phyloP scores from a whole-genome alignment of 2,888 invertebrate species.

The Euplagia quadripunctaria region DNA sequence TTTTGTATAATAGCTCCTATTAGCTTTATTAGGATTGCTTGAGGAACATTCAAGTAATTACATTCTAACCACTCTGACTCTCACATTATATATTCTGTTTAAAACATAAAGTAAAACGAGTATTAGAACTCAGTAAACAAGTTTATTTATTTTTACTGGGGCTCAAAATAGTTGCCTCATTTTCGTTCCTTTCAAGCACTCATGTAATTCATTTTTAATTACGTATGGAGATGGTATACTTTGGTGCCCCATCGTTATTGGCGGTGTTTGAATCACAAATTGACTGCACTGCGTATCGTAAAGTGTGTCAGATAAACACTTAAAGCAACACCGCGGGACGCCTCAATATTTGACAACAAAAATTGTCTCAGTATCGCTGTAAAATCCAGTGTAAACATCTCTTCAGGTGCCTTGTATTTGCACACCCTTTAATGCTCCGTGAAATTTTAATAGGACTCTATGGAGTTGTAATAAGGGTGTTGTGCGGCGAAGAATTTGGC shows the following conservation, averaged over 20 bases:
- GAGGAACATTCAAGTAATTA: background rate
- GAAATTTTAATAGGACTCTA: constrained; percentile 34
- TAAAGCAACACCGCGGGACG: constrained; percentile 43
- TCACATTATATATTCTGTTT: constrained; percentile 4
- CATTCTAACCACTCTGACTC: background rate
- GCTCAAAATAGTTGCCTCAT: constrained; percentile 15
- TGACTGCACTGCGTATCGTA: constrained; percentile 36
- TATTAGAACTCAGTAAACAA: constrained; percentile 1
- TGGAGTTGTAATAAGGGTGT: constrained; percentile 24
- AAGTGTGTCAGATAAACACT: constrained; percentile 34
- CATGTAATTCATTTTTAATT: constrained; percentile 25
- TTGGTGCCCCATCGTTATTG: constrained; percentile 3
- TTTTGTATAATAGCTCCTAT: too few relatives aligned
- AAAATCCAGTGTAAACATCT: constrained; percentile 68
- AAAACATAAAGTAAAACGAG: constrained; percentile 12
- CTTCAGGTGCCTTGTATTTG: constrained; percentile 42
- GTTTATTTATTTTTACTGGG: constrained; percentile 9
- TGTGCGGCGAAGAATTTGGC: constrained; percentile 12
- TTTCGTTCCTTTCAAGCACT: constrained; percentile 20
- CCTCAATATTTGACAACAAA: constrained; percentile 59
- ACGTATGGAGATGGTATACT: too few relatives aligned
- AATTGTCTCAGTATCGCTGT: constrained; percentile 65
- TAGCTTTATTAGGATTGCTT: background rate
- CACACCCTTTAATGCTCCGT: constrained; percentile 18
- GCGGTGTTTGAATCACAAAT: constrained; percentile 46